Evolutionary conservation across 2,888 invertebrate genomes (phyloP).

Genomic region (Dorcus parallelipipedus): DNA sequence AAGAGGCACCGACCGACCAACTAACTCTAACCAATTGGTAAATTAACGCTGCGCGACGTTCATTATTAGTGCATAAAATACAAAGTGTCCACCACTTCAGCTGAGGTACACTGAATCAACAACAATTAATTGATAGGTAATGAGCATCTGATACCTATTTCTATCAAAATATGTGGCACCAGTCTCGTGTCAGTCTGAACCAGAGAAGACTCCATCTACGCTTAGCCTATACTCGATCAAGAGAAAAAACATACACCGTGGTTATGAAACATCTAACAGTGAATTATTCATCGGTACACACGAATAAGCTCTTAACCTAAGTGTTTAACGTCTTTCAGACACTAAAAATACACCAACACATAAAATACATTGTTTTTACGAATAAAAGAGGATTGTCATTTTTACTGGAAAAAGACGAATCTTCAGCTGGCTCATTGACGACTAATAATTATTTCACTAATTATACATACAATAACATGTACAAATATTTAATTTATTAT

Average conservation of each 20-base stretch:
- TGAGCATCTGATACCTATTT: constrained; percentile 46
- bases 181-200: constrained; percentile 36
- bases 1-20: too few relatives aligned
- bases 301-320: constrained; percentile 40
- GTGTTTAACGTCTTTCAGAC: constrained; percentile 41
- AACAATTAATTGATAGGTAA: constrained; percentile 47
- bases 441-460: constrained; percentile 21
- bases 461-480: constrained; percentile 48
- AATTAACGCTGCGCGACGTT: too few relatives aligned
- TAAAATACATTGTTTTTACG: constrained; percentile 32
- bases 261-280: constrained; percentile 39
- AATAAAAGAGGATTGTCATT: constrained; percentile 48
- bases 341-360: constrained; percentile 44
- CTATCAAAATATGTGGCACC: constrained; percentile 42
- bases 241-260: constrained; percentile 40
- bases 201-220: constrained; percentile 19
- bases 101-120: constrained; percentile 43
- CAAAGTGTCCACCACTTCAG: constrained; percentile 37
- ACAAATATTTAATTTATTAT: constrained; percentile 45
- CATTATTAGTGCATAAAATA: constrained; percentile 1
- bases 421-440: constrained; percentile 29
- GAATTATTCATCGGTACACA: constrained; percentile 31
- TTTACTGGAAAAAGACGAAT: constrained; percentile 37
- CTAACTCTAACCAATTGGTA: too few relatives aligned
- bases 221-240: constrained; percentile 26